phyloP scores from a whole-genome alignment of 2,888 invertebrate genomes.

The Seira sanloemensis region DNA sequence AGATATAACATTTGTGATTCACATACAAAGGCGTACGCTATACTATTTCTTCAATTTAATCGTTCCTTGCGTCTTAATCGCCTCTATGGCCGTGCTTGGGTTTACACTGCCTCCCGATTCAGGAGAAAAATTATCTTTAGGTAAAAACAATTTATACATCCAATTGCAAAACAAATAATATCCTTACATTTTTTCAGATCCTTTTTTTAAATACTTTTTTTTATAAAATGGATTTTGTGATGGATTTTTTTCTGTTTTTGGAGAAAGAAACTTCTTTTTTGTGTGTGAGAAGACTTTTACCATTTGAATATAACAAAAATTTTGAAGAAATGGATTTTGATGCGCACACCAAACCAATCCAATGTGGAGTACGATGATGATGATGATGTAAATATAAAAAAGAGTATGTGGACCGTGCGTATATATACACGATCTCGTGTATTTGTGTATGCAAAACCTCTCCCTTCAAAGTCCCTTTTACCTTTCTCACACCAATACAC shows the following conservation, averaged over 20 bases:
- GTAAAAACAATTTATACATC: conserved; percentile 78
- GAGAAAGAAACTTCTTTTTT: neutral
- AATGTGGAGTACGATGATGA: too few relatives aligned
- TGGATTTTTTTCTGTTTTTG: neutral
- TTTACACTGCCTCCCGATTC: conserved; percentile 99
- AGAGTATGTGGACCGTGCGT: too few relatives aligned
- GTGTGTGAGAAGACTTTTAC: neutral
- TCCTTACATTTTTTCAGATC: too few relatives aligned
- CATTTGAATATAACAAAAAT: neutral
- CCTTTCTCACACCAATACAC: neutral
- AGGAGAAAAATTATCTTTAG: conserved; percentile 95
- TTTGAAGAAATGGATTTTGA: neutral
- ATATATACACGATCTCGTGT: too few relatives aligned
- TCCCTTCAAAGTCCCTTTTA: neutral
- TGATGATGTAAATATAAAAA: too few relatives aligned
- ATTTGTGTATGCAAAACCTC: neutral
- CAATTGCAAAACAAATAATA: conserved; percentile 8
- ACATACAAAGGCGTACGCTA: conserved; percentile 95
- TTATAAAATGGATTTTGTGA: too few relatives aligned
- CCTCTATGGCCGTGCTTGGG: conserved; percentile 97
- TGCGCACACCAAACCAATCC: neutral
- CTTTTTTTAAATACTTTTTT: too few relatives aligned
- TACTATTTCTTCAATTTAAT: conserved; percentile 99
- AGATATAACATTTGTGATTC: conserved; percentile 97
- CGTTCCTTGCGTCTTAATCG: conserved; percentile 98